Conservation (phyloP, 1,140 invertebrate species). For the Ericerus pela region DNA sequence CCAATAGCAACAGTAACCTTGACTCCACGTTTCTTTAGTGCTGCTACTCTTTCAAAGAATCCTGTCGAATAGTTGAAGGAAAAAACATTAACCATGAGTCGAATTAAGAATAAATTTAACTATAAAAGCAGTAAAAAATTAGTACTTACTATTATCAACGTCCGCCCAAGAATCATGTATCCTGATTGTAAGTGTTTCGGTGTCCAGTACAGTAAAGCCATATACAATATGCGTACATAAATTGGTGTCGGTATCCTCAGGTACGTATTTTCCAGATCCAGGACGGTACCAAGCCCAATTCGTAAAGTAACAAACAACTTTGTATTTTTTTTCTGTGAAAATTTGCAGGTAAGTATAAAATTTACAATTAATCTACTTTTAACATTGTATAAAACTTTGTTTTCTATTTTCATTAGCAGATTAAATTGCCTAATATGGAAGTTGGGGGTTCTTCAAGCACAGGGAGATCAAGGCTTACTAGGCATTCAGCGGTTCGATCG, state of each 20-base stretch:
- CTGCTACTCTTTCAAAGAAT: constrained; percentile 68
- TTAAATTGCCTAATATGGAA: no score
- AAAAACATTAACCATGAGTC: background rate
- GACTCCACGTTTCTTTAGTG: constrained; percentile 57
- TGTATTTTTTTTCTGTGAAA: constrained; percentile 33
- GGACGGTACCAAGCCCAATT: constrained; percentile 89
- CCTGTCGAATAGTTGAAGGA: constrained; percentile 32
- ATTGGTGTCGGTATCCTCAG: constrained; percentile 68
- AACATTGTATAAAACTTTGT: no score
- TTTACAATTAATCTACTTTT: no score
- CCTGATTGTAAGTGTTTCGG: constrained; percentile 56
- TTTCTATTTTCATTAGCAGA: no score
- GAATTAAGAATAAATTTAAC: background rate
- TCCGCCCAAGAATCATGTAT: constrained; percentile 81
- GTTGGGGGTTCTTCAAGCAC: no score
- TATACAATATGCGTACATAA: constrained; percentile 85
- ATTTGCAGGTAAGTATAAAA: no score
- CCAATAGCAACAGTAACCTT: constrained; percentile 72
- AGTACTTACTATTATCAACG: constrained; percentile 57
- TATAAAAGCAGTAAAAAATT: background rate
- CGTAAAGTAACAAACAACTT: constrained; percentile 82
- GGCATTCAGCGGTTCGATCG: no score
- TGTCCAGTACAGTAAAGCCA: constrained; percentile 75
- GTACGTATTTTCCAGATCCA: constrained; percentile 61
- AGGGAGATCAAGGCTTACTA: no score